Conservation (phyloP, 2,113 vertebrate species). For the Tringa solitaria region DNA sequence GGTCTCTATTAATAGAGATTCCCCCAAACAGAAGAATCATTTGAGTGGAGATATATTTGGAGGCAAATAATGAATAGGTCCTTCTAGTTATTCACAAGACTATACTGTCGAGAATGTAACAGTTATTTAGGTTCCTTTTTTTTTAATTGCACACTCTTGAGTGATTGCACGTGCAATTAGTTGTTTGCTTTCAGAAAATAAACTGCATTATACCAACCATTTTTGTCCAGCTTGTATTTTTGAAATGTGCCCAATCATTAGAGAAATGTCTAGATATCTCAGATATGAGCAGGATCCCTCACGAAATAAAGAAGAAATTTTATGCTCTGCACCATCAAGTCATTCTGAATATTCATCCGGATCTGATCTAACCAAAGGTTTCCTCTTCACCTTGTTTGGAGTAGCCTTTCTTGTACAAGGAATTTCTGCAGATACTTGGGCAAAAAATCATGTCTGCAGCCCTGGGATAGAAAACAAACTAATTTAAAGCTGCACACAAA, state of each 20-base stretch:
- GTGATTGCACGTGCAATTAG: background rate
- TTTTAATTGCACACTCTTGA: background rate
- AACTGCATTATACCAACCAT: background rate
- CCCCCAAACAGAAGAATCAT: slow-evolving; percentile 45
- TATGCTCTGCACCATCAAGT: background rate
- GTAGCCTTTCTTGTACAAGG: background rate
- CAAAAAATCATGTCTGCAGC: background rate
- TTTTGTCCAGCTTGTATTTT: background rate
- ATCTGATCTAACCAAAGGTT: background rate
- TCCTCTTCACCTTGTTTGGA: background rate
- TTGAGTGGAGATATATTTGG: slow-evolving; percentile 25
- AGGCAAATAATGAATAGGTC: slow-evolving; percentile 49
- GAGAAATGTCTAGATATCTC: background rate
- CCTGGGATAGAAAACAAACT: background rate
- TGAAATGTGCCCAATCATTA: background rate
- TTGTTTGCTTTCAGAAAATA: slow-evolving; percentile 17
- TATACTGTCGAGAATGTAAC: background rate
- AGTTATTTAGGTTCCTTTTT: background rate
- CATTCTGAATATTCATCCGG: background rate
- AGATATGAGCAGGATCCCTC: background rate
- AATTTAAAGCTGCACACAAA: background rate
- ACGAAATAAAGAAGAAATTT: background rate
- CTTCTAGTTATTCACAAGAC: slow-evolving; percentile 31
- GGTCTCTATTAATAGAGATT: slow-evolving; percentile 61
- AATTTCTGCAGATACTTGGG: background rate